Percentiles rank a stretch among this genome's conserved stretches.
phyloP scores from a whole-genome alignment of 2,113 vertebrate species.

The Hylia prasina region DNA sequence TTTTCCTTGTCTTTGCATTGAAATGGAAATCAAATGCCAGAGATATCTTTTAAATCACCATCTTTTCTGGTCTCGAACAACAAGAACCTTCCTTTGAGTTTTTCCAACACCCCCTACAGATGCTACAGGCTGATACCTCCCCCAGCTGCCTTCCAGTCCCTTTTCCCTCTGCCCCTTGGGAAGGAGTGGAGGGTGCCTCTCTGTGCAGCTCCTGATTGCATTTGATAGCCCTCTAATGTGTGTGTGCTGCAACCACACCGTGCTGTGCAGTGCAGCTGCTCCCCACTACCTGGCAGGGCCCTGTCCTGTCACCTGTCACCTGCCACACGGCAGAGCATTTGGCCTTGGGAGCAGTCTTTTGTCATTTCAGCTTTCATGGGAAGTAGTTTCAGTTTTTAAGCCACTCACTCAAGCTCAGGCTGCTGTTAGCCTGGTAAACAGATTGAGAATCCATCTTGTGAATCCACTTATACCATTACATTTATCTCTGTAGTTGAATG shows the following conservation, averaged over 20 bases:
- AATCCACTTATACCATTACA: not conserved
- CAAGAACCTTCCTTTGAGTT: not conserved
- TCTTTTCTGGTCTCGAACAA: not conserved
- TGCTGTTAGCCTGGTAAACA: not conserved
- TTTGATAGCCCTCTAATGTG: not conserved
- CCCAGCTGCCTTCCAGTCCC: not conserved
- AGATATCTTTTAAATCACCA: not conserved
- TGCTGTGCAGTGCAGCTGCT: accelerated
- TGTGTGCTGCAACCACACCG: not conserved
- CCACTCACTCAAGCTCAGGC: not conserved
- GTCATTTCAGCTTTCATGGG: not conserved
- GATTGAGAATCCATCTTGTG: accelerated
- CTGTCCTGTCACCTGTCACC: not conserved
- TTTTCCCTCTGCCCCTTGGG: accelerated
- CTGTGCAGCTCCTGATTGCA: not conserved
- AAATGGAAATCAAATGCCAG: not conserved
- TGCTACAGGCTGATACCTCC: not conserved
- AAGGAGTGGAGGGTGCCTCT: not conserved
- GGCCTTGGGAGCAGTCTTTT: not conserved
- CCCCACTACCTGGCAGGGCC: accelerated
- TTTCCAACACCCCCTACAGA: not conserved
- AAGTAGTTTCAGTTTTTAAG: not conserved
- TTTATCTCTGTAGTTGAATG: accelerated
- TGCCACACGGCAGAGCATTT: not conserved
- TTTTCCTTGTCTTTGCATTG: not conserved